A percentile compares a stretch with the other conserved stretches of the same genome.
Evolutionary conservation across 2,888 invertebrate species (phyloP).

Genomic region (Cyclophora punctaria): DNA sequence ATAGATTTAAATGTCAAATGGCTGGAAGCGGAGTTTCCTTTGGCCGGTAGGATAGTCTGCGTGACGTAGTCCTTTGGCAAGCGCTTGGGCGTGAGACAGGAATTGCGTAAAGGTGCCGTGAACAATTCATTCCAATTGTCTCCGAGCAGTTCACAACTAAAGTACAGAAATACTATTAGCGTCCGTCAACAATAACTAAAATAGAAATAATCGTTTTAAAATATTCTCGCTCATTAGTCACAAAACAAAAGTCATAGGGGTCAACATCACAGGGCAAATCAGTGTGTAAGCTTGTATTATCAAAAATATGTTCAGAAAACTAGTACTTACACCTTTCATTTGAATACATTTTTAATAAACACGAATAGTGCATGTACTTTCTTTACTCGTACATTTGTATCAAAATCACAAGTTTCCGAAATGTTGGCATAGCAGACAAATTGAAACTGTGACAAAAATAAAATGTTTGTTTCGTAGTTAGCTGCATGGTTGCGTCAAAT

Average conservation of each 20-base stretch:
- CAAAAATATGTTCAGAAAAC: too few relatives aligned
- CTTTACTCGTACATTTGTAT: too few relatives aligned
- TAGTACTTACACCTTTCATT: too few relatives aligned
- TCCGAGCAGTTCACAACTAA: slow-evolving; percentile 53
- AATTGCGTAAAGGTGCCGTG: slow-evolving; percentile 70
- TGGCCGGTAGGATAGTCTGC: slow-evolving; percentile 38
- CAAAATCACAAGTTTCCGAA: slow-evolving; percentile 1
- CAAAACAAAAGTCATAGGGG: too few relatives aligned
- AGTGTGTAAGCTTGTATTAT: too few relatives aligned
- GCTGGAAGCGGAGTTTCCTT: slow-evolving; percentile 43
- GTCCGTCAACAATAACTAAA: slow-evolving; percentile 50
- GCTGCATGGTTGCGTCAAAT: not conserved
- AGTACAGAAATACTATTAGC: slow-evolving; percentile 60
- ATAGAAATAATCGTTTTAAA: slow-evolving; percentile 38
- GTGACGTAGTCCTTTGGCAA: slow-evolving; percentile 64
- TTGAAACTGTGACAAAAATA: slow-evolving; percentile 12
- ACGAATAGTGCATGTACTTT: too few relatives aligned
- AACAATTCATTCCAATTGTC: slow-evolving; percentile 56
- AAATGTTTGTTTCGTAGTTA: slow-evolving; percentile 11
- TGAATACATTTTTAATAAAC: too few relatives aligned
- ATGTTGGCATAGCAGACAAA: slow-evolving; percentile 12
- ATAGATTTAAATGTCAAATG: slow-evolving; percentile 44
- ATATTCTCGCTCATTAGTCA: slow-evolving; percentile 16
- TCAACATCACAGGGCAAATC: too few relatives aligned
- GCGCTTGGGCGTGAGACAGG: slow-evolving; percentile 58